phyloP scores from a whole-genome alignment of 2,797 vertebrate species.

The Phoeniculus purpureus region DNA sequence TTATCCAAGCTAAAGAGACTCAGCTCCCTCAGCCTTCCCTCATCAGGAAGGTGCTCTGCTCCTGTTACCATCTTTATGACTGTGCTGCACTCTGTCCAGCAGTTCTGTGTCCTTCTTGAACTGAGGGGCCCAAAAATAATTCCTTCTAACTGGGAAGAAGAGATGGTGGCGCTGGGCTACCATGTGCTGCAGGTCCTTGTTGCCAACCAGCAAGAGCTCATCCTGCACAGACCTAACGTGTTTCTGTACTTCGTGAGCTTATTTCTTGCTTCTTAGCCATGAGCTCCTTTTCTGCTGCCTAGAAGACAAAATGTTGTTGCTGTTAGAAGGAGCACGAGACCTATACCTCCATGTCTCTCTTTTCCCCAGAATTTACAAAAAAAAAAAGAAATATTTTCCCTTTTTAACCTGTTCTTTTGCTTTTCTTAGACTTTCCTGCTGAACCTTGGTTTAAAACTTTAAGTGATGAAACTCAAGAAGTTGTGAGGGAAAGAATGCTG shows the following conservation, averaged over 20 bases:
- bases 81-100: too few species aligned
- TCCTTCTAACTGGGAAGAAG: not conserved
- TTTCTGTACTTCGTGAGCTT: not conserved
- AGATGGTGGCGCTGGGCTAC: not conserved
- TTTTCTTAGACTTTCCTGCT: not conserved
- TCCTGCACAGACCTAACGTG: not conserved
- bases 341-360: not conserved
- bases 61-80: too few species aligned
- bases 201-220: fast-evolving
- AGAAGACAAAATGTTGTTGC: not conserved
- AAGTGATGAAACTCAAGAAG: not conserved
- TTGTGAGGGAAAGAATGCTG: not conserved
- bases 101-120: too few species aligned
- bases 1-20: too few species aligned
- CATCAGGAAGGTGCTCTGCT: too few species aligned
- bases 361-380: not conserved
- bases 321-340: not conserved
- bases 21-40: too few species aligned
- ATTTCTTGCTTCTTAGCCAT: not conserved
- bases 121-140: not conserved
- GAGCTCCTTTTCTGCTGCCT: not conserved
- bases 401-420: not conserved
- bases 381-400: too few species aligned
- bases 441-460: not conserved
- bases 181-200: not conserved